Evolutionary conservation across 2,888 invertebrate genomes (phyloP).

Genomic region (Cryptophagus acutangulus): DNA sequence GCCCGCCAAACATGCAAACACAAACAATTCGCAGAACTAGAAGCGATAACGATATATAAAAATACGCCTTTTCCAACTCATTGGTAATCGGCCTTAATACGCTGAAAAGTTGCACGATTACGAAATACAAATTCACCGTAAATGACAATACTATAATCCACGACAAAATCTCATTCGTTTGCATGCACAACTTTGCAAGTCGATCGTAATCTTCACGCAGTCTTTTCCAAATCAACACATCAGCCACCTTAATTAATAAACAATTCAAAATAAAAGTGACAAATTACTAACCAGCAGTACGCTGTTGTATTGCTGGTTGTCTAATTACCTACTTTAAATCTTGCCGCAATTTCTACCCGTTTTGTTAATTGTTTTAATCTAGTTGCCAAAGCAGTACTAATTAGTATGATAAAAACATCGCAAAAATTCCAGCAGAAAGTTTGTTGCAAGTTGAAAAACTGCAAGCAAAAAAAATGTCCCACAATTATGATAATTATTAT

Average conservation of each 20-base stretch:
- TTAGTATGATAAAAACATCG: conserved; percentile 27
- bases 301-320: too few species aligned
- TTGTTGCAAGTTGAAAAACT: conserved; percentile 27
- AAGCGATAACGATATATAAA: background rate
- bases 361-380: conserved; percentile 24
- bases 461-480: too few species aligned
- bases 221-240: conserved; percentile 21
- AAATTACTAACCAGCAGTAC: background rate
- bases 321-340: too few species aligned
- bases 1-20: background rate
- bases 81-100: background rate
- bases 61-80: background rate
- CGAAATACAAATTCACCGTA: background rate
- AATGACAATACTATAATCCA: conserved; percentile 1
- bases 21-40: background rate
- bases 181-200: conserved; percentile 18
- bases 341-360: conserved; percentile 15
- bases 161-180: background rate
- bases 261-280: conserved; percentile 2
- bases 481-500: conserved; percentile 18
- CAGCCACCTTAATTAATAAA: conserved; percentile 19
- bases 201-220: conserved; percentile 26
- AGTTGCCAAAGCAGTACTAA: conserved; percentile 24
- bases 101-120: background rate
- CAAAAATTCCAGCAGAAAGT: conserved; percentile 29